These are phyloP conservation scores for Emmelina monodactyla DNA, from an alignment of 2,888 invertebrate species.

Conservation along the genomic window DNA sequence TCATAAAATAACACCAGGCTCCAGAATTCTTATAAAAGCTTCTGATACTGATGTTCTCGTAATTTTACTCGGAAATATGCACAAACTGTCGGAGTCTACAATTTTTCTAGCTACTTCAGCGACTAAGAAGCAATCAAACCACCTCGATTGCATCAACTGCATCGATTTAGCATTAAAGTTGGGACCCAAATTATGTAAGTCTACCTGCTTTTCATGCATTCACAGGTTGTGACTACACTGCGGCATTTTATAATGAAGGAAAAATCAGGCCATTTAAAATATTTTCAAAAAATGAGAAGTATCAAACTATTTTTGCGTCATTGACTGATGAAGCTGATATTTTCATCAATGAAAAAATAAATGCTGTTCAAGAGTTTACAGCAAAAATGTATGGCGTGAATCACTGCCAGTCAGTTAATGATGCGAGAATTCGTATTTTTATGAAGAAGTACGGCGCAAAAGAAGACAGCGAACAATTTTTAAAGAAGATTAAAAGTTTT, in stretches of 20 bases:
- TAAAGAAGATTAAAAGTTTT: slow-evolving; percentile 14
- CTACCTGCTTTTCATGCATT: slow-evolving; percentile 16
- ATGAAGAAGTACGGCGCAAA: slow-evolving; percentile 21
- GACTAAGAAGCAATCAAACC: slow-evolving; percentile 12
- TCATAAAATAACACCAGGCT: slow-evolving; percentile 15
- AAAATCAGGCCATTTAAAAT: slow-evolving; percentile 20
- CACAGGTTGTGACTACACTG: slow-evolving; percentile 16
- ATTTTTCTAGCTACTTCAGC: slow-evolving; percentile 15
- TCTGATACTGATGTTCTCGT: slow-evolving; percentile 19
- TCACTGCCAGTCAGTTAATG: slow-evolving; percentile 21
- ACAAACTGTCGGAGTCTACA: slow-evolving; percentile 15
- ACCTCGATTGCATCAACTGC: slow-evolving; percentile 17
- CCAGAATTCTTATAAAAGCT: slow-evolving; percentile 17
- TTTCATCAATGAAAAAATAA: slow-evolving; percentile 23
- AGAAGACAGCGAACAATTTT: slow-evolving; percentile 21
- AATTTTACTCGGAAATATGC: slow-evolving; percentile 18
- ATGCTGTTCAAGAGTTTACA: slow-evolving; percentile 25
- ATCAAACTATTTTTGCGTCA: slow-evolving; percentile 24
- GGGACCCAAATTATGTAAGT: slow-evolving; percentile 10
- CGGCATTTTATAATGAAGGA: slow-evolving; percentile 21
- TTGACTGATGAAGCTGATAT: slow-evolving; percentile 19
- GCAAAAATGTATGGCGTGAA: slow-evolving; percentile 22
- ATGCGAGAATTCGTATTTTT: slow-evolving; percentile 22
- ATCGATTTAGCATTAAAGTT: slow-evolving; percentile 13
- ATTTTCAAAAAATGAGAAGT: slow-evolving; percentile 20